Evolutionary conservation across 2,888 invertebrate genomes (phyloP), one percentile per base, ranked within the genome.

Genomic region (Ctena decussata): DNA sequence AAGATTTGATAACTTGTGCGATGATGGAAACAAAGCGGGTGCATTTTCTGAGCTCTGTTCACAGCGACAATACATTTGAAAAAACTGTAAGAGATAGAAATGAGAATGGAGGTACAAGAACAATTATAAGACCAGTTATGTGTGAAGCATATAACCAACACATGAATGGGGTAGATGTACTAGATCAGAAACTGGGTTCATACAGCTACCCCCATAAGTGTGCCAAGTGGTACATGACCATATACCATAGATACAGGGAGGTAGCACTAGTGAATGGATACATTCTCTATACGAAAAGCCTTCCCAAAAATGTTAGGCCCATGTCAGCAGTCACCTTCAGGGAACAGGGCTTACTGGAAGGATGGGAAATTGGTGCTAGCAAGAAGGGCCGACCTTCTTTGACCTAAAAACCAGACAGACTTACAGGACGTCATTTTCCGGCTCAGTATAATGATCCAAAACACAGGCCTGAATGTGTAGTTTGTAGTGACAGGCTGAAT

Each of bases 11-110:
- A 6, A 81, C 53, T 1, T 81, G 69, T 57, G 76, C 70, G 1
- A 81, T 81, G 81, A 49, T 76, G 65, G 81, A 81, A 11, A 81
- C 76, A n/a, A 81, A 81, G 53, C 5, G 80, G 18, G 49, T 74
- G 32, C 69, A 74, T 24, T 75, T 73, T 32, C 39, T 80, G 41
- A 60, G 74, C 41, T 49, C 81, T 15, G 37, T 75, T 8, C 70
- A 81, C 18, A 30, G 27, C 21, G 81, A 81, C 32, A 70, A 70
- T 11, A 76, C 57, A 1, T 70, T 53, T 30, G 81, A 81, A 30
- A 84, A 84, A 30, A 12, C 24, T 37, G 57, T 80, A 5, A 24
- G 84, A 41, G 73, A 39, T 5, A 72, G 60, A 27, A 80, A 72
- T 41, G 70, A 27, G 39, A 32, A 37, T 24, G 49, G 41, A 21